phyloP scores from a whole-genome alignment of 2,888 invertebrate species.

The Pyrochroa serraticornis region DNA sequence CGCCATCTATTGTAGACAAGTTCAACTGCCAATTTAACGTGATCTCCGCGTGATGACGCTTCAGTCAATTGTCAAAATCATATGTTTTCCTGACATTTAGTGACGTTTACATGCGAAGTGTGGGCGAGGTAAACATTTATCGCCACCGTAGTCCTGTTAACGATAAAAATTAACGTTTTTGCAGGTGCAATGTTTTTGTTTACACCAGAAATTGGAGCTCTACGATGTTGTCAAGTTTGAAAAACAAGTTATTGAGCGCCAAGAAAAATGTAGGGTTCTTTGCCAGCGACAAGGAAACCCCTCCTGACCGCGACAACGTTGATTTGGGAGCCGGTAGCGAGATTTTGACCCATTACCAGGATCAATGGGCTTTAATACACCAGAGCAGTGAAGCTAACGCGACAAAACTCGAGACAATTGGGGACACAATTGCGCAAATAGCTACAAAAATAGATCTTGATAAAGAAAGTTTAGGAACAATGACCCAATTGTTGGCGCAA shows the following conservation, averaged over 20 bases:
- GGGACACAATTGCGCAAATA: constrained; percentile 59
- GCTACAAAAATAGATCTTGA: constrained; percentile 41
- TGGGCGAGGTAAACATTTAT: constrained; percentile 15
- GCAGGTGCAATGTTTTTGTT: no score
- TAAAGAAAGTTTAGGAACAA: constrained; percentile 47
- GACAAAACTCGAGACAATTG: constrained; percentile 63
- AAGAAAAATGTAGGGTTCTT: constrained; percentile 44
- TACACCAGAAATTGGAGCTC: not conserved
- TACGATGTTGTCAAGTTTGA: constrained; percentile 44
- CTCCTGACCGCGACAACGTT: constrained; percentile 35
- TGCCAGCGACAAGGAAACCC: constrained; percentile 27
- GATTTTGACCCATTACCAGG: constrained; percentile 72
- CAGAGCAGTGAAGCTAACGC: constrained; percentile 73
- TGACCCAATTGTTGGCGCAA: constrained; percentile 45
- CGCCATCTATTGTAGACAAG: no score
- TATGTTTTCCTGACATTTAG: constrained; percentile 1
- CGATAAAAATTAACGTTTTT: not conserved
- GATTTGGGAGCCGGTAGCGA: constrained; percentile 71
- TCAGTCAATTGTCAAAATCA: constrained; percentile 18
- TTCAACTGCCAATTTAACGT: no score
- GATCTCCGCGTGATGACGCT: not conserved
- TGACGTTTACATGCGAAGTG: not conserved
- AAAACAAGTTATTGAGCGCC: constrained; percentile 43
- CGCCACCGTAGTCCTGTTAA: not conserved
- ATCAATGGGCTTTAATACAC: constrained; percentile 74